Base-by-base conservation (phyloP, 2,888 invertebrate genomes). In the Podabrus alpinus region DNA sequence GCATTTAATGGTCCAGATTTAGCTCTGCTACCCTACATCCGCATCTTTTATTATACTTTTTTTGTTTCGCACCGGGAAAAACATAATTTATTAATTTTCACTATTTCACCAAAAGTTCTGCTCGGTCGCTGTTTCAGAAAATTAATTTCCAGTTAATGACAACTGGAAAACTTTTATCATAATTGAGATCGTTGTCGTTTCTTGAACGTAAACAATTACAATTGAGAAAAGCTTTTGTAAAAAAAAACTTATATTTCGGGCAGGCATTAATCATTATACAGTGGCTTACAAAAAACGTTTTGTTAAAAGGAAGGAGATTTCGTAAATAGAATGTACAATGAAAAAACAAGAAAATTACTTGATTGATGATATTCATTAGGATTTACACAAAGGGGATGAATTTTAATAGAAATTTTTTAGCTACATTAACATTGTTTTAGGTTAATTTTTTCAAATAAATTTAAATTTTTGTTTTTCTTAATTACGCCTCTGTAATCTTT, bases 1-100 rank as follows among this genome's bases (percentile, higher is more conserved):
- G 69, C 79, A 74, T 80, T 77, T 81, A 80, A 81, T 80, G 80
- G 78, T 76, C 76, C 78, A 79, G 80, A 80, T 79, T 81, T 79
- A 78, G 77, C 74, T 75, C 78, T 67, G 74, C 75, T 80, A 77
- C 73, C 78, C 80, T 75, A 78, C 78, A 79, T 79, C 77, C 76
- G 75, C 70, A 67, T 71, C 77, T 70, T 75, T 77, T 75, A 75
- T 66, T 71, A 73, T 75, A 71, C 68, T 73, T 75, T 73, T 77
- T 77, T 77, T 29, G 67, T 67, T 67, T 67, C 24, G 45, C 67
- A 67, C 67, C 67, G 25, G 25, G 67, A 64, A 64, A 64, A 64
- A 64, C 19, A 64, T 64, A 15, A 19, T 64, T 64, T 64, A 19
- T 64, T 64, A 45, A 45, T 45, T 45, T 45, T 45, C 45, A 45